Base-by-base conservation (phyloP, 2,888 invertebrate species). In the Phyto melanocephala region DNA sequence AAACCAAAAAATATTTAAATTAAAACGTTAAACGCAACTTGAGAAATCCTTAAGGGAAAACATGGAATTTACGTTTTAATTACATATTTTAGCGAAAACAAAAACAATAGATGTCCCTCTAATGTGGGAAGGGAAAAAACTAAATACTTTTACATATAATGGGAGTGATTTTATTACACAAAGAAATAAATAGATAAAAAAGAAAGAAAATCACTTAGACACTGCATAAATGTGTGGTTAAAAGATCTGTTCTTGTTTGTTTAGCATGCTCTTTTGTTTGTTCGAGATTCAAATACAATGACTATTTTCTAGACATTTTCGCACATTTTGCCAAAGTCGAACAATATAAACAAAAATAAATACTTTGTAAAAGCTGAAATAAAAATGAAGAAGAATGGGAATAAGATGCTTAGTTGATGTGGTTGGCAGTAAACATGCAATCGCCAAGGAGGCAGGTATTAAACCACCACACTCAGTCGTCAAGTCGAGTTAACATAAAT, bases 21-120 rank as follows among this genome's bases (percentile, higher is more conserved):
- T 11, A 15, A 71, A 78, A 71, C 40, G 1, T 35, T 62, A 65
- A 74, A 79, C 72, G 72, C 65, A 72, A 20, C 10, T 28, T 5
- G 6, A 6, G 40, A 72, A 80, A 82, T 80, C 79, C 79, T 67
- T 80, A 71, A 56, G 75, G 82, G 79, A 68, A 80, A 80, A 79
- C 70, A 82, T 70, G 65, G 75, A 82, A 76, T 82, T 79, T 82
- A 75, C 79, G 62, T 67, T 82, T 82, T 79, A 82, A 82, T 82
- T 82, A 80, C 65, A 79, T 71, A 40, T n/a, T 65, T 70, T 68
- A n/a, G 17, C 50, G 54, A 35, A 2, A 47, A 17, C 45, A 63
- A 13, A n/a, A n/a, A 63, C 20, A 50, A 10, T 22, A 52, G 45
- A 28, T 1, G n/a, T 33, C 42, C 42, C 20, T 5, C 15, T 20